Conservation (phyloP, 2,113 vertebrate genomes). For the Guaruba guarouba region DNA sequence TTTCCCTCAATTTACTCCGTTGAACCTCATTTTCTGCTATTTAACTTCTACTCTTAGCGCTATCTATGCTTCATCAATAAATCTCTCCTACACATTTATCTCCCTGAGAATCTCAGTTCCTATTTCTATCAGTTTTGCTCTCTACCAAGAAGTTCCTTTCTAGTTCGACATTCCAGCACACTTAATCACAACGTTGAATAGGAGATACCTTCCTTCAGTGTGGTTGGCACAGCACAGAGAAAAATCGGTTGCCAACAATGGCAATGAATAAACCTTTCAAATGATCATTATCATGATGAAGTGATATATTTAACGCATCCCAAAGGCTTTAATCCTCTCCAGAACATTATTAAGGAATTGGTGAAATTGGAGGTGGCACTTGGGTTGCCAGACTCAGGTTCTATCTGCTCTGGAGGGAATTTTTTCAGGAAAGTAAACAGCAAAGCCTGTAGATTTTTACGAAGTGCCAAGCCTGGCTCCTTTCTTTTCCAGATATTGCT, state of each 20-base stretch:
- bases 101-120: slow-evolving; percentile 59
- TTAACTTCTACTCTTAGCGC: slow-evolving; percentile 72
- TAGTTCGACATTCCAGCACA: slow-evolving; percentile 6
- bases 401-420: background rate
- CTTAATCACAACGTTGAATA: background rate
- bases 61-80: slow-evolving; percentile 76
- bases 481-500: background rate
- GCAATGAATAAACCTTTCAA: background rate
- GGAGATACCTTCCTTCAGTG: background rate
- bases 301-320: background rate
- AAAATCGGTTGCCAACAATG: background rate
- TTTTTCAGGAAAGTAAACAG: background rate
- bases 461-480: background rate
- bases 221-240: background rate
- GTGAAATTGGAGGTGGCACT: background rate
- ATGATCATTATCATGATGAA: background rate
- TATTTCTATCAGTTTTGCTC: slow-evolving; percentile 60
- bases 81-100: slow-evolving; percentile 72
- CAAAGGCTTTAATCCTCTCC: background rate
- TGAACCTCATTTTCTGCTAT: slow-evolving; percentile 77
- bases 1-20: slow-evolving; percentile 70
- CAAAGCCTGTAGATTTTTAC: background rate
- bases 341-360: background rate
- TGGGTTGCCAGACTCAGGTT: background rate
- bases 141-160: slow-evolving; percentile 13